Conservation (phyloP, 2,113 vertebrate genomes). For the Taurulus bubalis region DNA sequence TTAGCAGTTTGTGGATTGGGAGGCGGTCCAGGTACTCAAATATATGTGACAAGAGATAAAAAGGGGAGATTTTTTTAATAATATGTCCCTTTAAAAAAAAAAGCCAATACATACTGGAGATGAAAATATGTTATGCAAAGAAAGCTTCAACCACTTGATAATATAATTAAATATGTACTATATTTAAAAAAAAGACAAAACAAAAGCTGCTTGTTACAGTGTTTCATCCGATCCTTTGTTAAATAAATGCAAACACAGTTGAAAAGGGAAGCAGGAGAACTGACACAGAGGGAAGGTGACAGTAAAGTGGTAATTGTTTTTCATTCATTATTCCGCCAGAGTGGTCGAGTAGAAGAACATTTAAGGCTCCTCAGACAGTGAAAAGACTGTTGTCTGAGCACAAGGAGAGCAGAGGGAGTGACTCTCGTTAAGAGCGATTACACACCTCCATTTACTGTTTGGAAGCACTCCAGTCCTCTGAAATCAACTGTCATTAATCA, state of each 20-base stretch:
- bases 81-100: background rate
- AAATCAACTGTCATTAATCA: constrained; percentile 43
- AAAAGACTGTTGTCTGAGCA: constrained; percentile 50
- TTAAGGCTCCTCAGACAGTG: constrained; percentile 35
- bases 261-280: constrained; percentile 24
- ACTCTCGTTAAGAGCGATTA: constrained; percentile 62
- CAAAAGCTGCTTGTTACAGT: constrained; percentile 12
- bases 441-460: constrained; percentile 57
- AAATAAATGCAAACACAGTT: constrained; percentile 47
- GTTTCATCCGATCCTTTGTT: background rate
- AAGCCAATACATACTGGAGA: background rate
- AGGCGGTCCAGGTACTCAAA: background rate
- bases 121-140: background rate
- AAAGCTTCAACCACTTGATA: background rate
- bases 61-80: background rate
- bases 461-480: constrained; percentile 42
- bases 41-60: background rate
- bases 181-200: background rate
- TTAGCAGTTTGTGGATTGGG: too few species aligned
- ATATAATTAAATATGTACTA: constrained; percentile 19
- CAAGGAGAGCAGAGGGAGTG: constrained; percentile 53
- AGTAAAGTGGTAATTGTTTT: constrained; percentile 61
- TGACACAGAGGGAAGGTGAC: constrained; percentile 46
- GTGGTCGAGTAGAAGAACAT: constrained; percentile 26
- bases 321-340: constrained; percentile 50